These are phyloP conservation scores for Trilocha varians DNA, from an alignment of 2,888 invertebrate species.

Conservation along the genomic window DNA sequence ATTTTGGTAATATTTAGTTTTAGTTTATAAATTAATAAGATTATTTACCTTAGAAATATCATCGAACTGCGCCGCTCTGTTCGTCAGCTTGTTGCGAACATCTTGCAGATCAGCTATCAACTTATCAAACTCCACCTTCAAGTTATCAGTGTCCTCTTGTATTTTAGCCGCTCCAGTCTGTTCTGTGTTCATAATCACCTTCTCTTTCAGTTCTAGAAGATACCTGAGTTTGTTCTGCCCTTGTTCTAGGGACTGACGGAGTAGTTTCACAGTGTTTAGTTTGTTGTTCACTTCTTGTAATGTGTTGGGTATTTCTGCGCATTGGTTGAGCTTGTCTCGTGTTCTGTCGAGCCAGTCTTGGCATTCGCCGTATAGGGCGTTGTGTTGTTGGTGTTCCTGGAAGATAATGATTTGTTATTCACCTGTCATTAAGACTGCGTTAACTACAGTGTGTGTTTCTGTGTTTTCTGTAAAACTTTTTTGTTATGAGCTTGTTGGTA, in stretches of 20 bases:
- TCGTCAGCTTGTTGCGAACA: slow-evolving; percentile 81
- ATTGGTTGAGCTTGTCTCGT: slow-evolving; percentile 86
- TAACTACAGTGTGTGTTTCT: not conserved
- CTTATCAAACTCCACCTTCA: slow-evolving; percentile 93
- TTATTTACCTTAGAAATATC: slow-evolving; percentile 83
- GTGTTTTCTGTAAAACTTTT: too few relatives aligned
- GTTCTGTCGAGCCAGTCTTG: slow-evolving; percentile 94
- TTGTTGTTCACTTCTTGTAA: slow-evolving; percentile 89
- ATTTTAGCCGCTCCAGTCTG: slow-evolving; percentile 90
- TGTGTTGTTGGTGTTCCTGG: slow-evolving; percentile 94
- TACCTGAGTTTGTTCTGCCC: slow-evolving; percentile 82
- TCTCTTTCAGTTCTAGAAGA: slow-evolving; percentile 91
- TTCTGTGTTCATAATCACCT: slow-evolving; percentile 94
- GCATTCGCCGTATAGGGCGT: slow-evolving; percentile 92
- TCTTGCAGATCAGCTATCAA: slow-evolving; percentile 86
- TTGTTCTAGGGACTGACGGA: slow-evolving; percentile 93
- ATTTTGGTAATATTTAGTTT: too few relatives aligned
- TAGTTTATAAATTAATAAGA: not conserved
- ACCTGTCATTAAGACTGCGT: not conserved
- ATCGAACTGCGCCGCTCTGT: slow-evolving; percentile 84
- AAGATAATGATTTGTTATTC: slow-evolving; percentile 4
- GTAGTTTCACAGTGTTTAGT: slow-evolving; percentile 87
- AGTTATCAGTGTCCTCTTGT: slow-evolving; percentile 90
- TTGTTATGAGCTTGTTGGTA: too few relatives aligned
- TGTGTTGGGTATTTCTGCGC: slow-evolving; percentile 85